These are phyloP conservation scores for Goniozus legneri DNA, from an alignment of 1,140 invertebrate species.

Conservation along the genomic window DNA sequence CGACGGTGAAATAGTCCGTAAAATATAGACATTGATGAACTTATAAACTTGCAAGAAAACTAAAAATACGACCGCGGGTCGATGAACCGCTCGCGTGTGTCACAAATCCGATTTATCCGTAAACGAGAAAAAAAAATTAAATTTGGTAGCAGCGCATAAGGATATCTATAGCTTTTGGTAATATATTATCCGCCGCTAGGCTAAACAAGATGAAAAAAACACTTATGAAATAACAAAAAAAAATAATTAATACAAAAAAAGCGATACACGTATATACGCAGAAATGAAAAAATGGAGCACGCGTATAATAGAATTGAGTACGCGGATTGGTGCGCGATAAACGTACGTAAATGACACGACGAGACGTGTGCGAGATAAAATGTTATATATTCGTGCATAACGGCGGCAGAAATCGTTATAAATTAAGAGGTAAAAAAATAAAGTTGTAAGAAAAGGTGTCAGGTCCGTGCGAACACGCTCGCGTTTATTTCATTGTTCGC, in stretches of 20 bases:
- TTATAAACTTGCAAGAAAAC: too few relatives aligned
- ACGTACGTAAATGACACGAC: too few relatives aligned
- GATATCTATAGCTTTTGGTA: neutral
- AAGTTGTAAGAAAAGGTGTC: too few relatives aligned
- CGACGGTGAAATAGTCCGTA: conserved; percentile 16
- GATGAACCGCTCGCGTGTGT: neutral
- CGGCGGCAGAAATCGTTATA: too few relatives aligned
- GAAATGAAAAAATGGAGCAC: conserved; percentile 15
- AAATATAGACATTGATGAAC: conserved; percentile 17
- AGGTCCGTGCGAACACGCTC: conserved; percentile 29
- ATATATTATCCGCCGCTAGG: neutral
- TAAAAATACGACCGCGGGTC: neutral
- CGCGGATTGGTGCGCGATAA: neutral
- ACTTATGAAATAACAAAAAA: neutral
- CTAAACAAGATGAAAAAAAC: neutral
- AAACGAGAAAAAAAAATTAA: neutral
- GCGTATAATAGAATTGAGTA: conserved; percentile 22
- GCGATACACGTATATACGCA: neutral
- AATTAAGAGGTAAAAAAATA: too few relatives aligned
- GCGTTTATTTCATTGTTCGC: too few relatives aligned
- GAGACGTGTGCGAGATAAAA: too few relatives aligned
- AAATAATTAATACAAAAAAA: neutral
- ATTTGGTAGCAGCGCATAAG: neutral
- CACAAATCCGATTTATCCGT: neutral
- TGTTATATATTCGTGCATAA: too few relatives aligned